Evolutionary conservation across 2,888 invertebrate species (phyloP), one percentile per base, ranked within the genome.

Genomic region (Merodon equestris): DNA sequence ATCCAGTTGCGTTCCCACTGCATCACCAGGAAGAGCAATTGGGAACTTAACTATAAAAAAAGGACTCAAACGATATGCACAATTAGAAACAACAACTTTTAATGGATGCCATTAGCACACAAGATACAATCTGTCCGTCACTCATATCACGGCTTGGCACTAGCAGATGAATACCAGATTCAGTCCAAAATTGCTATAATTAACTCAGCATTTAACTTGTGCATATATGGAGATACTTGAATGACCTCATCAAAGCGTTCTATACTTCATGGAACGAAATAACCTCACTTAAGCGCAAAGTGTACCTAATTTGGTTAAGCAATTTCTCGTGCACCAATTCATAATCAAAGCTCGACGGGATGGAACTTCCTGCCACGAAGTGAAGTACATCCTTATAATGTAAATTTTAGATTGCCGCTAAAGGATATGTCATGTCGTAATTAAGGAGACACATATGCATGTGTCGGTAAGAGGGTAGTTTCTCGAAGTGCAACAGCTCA

Each of bases 61-160:
- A n/a, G n/a, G n/a, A n/a, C n/a, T n/a, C n/a, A n/a, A n/a, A n/a
- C n/a, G n/a, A n/a, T n/a, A n/a, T n/a, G n/a, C n/a, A n/a, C n/a
- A n/a, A n/a, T n/a, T n/a, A 60, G 54, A 79, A 40, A 3, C 72
- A 73, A 74, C 61, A 79, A 74, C 54, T 73, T 79, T 79, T 79
- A 79, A 79, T 79, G 68, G 74, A 74, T 44, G 74, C 50, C 68
- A 79, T 79, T 79, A 79, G 74, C 58, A 77, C 67, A 67, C 67
- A 72, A 15, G 50, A 63, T 68, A 15, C 40, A 56, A 27, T n/a
- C n/a, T n/a, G n/a, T n/a, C n/a, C 48, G 64, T 27, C 38, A 19
- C 17, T 42, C 50, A 56, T 1, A 34, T 5, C 36, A 10, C 5
- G 36, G 36, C 5, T 14, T 34, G 10, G 34, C 15, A 27, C 63